Evolutionary conservation across 2,888 invertebrate genomes (phyloP), one percentile per base, ranked within the genome.

Genomic region (Oligia strigilis): DNA sequence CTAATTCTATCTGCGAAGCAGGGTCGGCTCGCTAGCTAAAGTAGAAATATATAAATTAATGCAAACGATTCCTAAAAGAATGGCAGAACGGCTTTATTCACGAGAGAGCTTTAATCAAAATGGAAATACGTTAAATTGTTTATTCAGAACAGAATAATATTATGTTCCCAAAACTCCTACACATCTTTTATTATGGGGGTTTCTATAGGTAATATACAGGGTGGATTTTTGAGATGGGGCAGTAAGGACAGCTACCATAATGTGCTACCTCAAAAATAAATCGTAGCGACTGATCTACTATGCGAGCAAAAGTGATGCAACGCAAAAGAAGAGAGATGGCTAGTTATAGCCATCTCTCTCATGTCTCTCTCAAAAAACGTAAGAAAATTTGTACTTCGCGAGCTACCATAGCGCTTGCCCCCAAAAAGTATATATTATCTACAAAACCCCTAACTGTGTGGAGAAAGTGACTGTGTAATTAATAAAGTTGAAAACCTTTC

Each of bases 401-500:
- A 13, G 49, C 49, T 49, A 49, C 13, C 49, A 13, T 49, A 4
- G 13, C 2, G 13, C 4, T 49, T 49, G 4, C 13, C 49, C 46
- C 46, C 49, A 13, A 49, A 49, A 13, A 49, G 49, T 13, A 46
- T 1, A 49, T 52, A 52, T 19, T n/a, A 80, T 66, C 58, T 29
- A 17, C 78, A 66, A 40, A 78, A 67, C 71, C 71, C 49, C 55
- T 23, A 49, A 71, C 81, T 76, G 74, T 86, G 81, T 80, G 80
- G 72, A 78, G 82, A 80, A 72, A 80, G 81, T 71, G 55, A 90
- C 92, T 91, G 62, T 75, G 84, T 90, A 90, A 92, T 92, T 93
- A 92, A 92, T 93, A 92, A 92, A 90, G 91, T 91, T 90, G 86
- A 89, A 87, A 91, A 93, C 90, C 90, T 92, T 92, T 78, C 69